phyloP scores from a whole-genome alignment of 2,888 invertebrate species.

The Pandemis heparana region DNA sequence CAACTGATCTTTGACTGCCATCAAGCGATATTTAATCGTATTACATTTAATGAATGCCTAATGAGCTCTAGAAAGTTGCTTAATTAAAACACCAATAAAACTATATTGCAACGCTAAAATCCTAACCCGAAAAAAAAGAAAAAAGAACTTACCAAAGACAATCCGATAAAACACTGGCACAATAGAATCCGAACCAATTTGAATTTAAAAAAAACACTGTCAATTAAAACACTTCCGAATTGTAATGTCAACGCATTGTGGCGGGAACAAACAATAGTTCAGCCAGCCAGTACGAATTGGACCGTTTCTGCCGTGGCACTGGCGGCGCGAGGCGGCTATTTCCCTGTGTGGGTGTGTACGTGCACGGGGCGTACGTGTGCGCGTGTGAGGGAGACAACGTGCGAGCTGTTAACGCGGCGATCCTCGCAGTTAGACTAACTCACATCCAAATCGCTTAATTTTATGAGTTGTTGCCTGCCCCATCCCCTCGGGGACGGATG shows the following conservation, averaged over 20 bases:
- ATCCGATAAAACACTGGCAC: slow-evolving; percentile 43
- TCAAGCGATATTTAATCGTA: slow-evolving; percentile 34
- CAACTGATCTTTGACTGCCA: slow-evolving; percentile 30
- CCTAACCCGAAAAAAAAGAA: slow-evolving; percentile 38
- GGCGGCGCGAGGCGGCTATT: slow-evolving; percentile 47
- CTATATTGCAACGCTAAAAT: slow-evolving; percentile 37
- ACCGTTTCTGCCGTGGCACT: slow-evolving; percentile 56
- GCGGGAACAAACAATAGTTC: slow-evolving; percentile 60
- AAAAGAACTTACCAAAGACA: slow-evolving; percentile 31
- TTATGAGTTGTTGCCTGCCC: slow-evolving; percentile 87
- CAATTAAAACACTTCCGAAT: slow-evolving; percentile 57
- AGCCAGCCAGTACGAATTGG: slow-evolving; percentile 56
- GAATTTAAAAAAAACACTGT: slow-evolving; percentile 52
- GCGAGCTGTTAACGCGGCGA: slow-evolving; percentile 81
- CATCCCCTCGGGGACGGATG: slow-evolving; percentile 76
- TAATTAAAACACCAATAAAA: slow-evolving; percentile 38
- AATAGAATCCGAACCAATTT: slow-evolving; percentile 27
- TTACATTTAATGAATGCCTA: slow-evolving; percentile 36
- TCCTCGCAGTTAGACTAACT: slow-evolving; percentile 85
- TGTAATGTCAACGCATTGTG: slow-evolving; percentile 61
- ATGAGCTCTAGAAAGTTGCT: slow-evolving; percentile 36
- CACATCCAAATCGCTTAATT: slow-evolving; percentile 86
- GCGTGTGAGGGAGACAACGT: slow-evolving; percentile 71
- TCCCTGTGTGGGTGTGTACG: slow-evolving; percentile 30
- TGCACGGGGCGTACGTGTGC: slow-evolving; percentile 50